These are phyloP conservation scores for Bemisia tabaci DNA, from an alignment of 1,140 invertebrate genomes.

Conservation along the genomic window DNA sequence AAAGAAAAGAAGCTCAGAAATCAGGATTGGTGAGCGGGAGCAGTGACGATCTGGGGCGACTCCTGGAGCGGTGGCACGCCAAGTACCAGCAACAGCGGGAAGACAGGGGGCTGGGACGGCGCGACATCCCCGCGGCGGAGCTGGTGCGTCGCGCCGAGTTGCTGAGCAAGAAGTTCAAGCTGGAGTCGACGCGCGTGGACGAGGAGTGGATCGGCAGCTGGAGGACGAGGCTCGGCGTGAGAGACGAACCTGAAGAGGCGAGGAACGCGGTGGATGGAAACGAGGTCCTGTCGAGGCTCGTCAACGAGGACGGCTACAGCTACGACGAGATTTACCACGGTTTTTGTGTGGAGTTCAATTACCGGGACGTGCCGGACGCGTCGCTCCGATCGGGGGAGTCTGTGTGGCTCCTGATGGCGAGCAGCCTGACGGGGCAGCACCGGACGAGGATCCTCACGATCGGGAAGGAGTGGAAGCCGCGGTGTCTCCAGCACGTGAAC, in stretches of 20 bases:
- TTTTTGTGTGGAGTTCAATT: conserved; percentile 34
- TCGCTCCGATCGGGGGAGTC: conserved; percentile 21
- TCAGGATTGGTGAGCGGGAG: neutral
- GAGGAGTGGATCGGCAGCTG: neutral
- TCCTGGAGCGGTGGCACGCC: neutral
- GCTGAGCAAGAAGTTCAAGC: neutral
- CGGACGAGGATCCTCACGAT: conserved; percentile 35
- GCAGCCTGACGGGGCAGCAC: conserved; percentile 35
- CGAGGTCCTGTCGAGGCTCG: conserved; percentile 6
- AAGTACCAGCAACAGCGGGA: neutral
- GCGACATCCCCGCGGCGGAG: neutral
- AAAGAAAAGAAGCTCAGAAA: too few species aligned
- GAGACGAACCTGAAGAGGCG: neutral
- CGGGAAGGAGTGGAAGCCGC: conserved; percentile 35
- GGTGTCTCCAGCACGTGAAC: conserved; percentile 36
- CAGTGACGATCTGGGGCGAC: neutral
- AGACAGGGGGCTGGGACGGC: neutral
- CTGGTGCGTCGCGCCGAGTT: neutral
- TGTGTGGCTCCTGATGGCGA: conserved; percentile 37
- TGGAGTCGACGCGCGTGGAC: neutral
- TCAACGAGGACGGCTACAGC: conserved; percentile 24
- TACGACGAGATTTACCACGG: conserved; percentile 35
- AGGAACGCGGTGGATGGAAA: neutral
- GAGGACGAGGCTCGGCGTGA: neutral
- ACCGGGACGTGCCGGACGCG: conserved; percentile 33